A percentile compares a stretch with the other conserved stretches of the same genome.
Conservation (phyloP, 2,888 invertebrate species). For the Sinhomidia bicolor region DNA sequence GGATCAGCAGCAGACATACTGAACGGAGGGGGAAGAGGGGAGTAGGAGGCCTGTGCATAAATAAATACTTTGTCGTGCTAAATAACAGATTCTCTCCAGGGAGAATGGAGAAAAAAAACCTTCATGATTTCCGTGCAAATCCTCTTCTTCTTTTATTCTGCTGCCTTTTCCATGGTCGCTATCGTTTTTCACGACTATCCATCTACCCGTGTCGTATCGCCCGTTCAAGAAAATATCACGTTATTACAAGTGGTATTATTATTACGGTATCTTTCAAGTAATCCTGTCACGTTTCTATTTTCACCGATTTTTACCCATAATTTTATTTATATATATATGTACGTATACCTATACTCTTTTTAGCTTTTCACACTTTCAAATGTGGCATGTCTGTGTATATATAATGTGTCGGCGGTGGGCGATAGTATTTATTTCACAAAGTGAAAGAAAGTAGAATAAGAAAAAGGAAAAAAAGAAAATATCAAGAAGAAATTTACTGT, state of each 20-base stretch:
- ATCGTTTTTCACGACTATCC: not conserved
- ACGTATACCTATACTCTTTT: not conserved
- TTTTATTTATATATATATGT: too few relatives aligned
- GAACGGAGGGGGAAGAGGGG: too few relatives aligned
- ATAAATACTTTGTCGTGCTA: constrained; percentile 30
- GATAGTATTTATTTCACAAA: constrained; percentile 1
- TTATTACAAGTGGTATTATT: constrained; percentile 24
- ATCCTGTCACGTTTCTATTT: constrained; percentile 50
- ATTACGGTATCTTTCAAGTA: constrained; percentile 43
- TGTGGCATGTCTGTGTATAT: too few relatives aligned
- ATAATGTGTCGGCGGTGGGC: not conserved
- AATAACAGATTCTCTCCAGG: constrained; percentile 29
- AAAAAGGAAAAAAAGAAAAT: not conserved
- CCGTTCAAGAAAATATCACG: constrained; percentile 27
- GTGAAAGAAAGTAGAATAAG: not conserved
- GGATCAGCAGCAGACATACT: constrained; percentile 22
- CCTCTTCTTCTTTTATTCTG: too few relatives aligned
- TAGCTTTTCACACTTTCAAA: not conserved
- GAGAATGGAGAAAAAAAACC: not conserved
- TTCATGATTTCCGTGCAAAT: not conserved
- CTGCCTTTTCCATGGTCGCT: not conserved
- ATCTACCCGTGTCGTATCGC: constrained; percentile 8
- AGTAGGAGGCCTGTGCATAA: constrained; percentile 19
- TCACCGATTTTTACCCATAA: constrained; percentile 7
- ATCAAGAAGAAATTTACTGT: constrained; percentile 45